Base-by-base conservation (phyloP, 2,888 invertebrate genomes). In the Drosophila nr. perissopoda region DNA sequence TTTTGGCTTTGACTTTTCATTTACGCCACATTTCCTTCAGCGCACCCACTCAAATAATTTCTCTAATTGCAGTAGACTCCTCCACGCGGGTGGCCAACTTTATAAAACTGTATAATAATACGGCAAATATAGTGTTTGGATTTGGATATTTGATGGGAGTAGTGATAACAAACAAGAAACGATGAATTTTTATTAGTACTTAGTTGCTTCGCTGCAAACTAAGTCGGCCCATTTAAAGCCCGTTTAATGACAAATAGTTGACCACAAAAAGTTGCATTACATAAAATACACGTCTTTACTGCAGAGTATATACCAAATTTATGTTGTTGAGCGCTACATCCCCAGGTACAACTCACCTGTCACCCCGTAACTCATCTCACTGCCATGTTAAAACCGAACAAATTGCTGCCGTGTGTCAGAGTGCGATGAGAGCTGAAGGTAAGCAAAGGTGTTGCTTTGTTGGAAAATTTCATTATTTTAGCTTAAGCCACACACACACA, bases 401-500 rank as follows among this genome's bases (percentile, higher is more conserved):
- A 89, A 79, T 85, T 87, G 89, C 73, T 64, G 83, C 67, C 76
- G 33, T 66, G 48, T 60, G 80, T 60, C 86, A 78, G 84, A 84
- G 86, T 59, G 65, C 59, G 69, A 80, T 53, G 81, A 72, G 61
- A 58, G 67, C 54, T 68, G 60, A 56, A 72, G 76, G 56, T 65
- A 76, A 72, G 78, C 68, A 72, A 84, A 86, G 85, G 85, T 86
- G 85, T 86, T 86, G 89, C 88, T 86, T 87, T 86, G 85, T 86
- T 87, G 73, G 85, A 80, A 87, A 89, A 89, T 86, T 86, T 86
- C 85, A 86, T 86, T 86, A 86, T 86, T 86, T 86, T 87, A 85
- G 88, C 90, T 87, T 86, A 86, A 86, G 85, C 75, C 73, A 53
- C 71, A 76, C 68, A 73, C 57, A 34, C 57, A 53, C 21, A 56